phyloP scores from a whole-genome alignment of 2,797 vertebrate species.

The Hydrolagus colliei region DNA sequence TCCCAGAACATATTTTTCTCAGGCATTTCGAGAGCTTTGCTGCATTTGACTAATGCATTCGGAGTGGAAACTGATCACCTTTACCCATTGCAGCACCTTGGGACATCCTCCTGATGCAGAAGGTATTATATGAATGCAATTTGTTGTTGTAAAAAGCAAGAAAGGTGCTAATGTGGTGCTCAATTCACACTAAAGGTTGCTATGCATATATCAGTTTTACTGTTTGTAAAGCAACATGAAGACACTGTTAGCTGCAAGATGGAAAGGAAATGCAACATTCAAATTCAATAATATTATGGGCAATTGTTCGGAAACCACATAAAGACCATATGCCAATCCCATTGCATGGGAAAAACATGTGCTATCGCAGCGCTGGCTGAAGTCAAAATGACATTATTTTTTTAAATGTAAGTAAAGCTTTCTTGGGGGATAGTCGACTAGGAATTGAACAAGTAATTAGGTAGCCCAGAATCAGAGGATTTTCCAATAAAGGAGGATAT shows the following conservation, averaged over 20 bases:
- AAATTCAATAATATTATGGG: constrained; percentile 1
- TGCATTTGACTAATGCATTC: background rate
- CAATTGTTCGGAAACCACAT: constrained; percentile 26
- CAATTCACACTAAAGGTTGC: constrained; percentile 26
- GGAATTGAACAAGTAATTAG: constrained; percentile 24
- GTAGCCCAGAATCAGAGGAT: constrained; percentile 23
- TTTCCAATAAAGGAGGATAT: constrained; percentile 29
- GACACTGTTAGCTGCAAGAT: constrained; percentile 18
- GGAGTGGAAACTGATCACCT: constrained; percentile 9
- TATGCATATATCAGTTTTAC: background rate
- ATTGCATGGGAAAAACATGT: background rate
- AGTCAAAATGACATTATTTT: constrained; percentile 31
- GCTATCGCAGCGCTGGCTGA: background rate
- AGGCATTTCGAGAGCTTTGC: constrained; percentile 12
- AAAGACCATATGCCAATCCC: background rate
- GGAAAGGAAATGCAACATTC: constrained; percentile 7
- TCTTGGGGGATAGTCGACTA: constrained; percentile 15
- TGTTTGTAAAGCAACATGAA: background rate
- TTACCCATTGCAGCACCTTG: background rate
- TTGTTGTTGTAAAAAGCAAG: background rate
- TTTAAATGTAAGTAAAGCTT: constrained; percentile 15
- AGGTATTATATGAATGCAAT: no score
- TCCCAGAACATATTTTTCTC: background rate
- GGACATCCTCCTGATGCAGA: no score
- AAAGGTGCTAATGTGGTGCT: background rate